A percentile compares a stretch with the other conserved stretches of the same genome.
Conservation (phyloP, 2,113 vertebrate species). For the Aphyosemion australe region DNA sequence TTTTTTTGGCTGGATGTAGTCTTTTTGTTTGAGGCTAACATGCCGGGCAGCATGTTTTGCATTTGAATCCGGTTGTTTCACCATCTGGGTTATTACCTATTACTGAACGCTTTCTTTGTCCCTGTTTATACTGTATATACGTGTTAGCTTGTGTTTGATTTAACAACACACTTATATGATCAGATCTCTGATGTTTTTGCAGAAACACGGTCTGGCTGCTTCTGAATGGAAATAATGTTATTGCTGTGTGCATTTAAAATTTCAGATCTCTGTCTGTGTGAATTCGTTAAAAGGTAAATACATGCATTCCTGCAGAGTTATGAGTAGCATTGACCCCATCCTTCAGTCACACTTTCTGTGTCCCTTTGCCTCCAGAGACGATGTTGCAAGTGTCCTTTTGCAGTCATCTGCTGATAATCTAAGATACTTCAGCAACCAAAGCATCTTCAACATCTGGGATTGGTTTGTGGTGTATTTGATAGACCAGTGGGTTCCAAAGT, state of each 20-base stretch:
- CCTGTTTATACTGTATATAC: constrained; percentile 38
- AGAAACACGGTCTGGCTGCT: constrained; percentile 14
- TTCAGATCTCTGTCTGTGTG: not conserved
- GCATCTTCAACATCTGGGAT: too few species aligned
- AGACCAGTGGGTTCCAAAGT: too few species aligned
- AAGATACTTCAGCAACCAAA: too few species aligned
- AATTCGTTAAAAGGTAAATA: not conserved
- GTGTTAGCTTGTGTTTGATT: constrained; percentile 22
- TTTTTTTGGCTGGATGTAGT: constrained; percentile 64
- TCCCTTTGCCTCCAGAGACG: too few species aligned
- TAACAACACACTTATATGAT: constrained; percentile 8
- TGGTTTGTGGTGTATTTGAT: too few species aligned
- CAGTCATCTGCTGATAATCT: too few species aligned
- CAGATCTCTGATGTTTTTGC: constrained; percentile 23
- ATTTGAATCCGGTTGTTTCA: constrained; percentile 57
- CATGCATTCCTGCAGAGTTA: too few species aligned
- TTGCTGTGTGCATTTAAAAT: not conserved
- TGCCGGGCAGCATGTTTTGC: constrained; percentile 62
- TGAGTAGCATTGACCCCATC: too few species aligned
- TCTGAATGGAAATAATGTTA: constrained; percentile 8
- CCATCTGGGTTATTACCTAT: constrained; percentile 66
- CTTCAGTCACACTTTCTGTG: too few species aligned
- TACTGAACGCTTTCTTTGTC: constrained; percentile 54
- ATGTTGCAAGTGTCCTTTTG: too few species aligned
- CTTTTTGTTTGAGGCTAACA: constrained; percentile 65